Conservation (phyloP, 1,140 invertebrate genomes). For the Drosophila funebris region DNA sequence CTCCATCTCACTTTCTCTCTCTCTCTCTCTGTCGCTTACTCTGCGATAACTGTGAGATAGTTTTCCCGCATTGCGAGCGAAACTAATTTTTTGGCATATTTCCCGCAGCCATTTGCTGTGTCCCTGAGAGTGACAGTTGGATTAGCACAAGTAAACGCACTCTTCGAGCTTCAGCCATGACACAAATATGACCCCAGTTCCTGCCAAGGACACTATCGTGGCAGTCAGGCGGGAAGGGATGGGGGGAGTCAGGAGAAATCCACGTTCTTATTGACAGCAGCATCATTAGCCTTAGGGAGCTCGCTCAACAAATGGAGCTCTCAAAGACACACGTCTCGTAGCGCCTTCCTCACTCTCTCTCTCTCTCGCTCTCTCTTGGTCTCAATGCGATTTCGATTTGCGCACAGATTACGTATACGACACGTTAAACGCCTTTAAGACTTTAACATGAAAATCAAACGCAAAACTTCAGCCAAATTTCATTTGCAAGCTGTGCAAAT, state of each 20-base stretch:
- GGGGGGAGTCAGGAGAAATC: not conserved
- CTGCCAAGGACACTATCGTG: constrained; percentile 27
- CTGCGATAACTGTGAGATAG: constrained; percentile 6
- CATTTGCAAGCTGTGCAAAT: constrained; percentile 58
- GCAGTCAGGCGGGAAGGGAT: not conserved
- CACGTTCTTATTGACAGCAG: constrained; percentile 18
- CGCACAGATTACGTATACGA: constrained; percentile 70
- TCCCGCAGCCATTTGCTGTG: constrained; percentile 58
- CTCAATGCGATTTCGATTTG: constrained; percentile 42
- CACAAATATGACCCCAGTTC: constrained; percentile 62
- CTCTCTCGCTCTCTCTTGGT: not conserved
- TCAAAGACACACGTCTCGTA: constrained; percentile 15
- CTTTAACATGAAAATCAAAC: constrained; percentile 55
- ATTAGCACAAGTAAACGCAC: constrained; percentile 46
- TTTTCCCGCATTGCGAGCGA: constrained; percentile 27
- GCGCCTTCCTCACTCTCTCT: not conserved
- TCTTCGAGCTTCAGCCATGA: constrained; percentile 48
- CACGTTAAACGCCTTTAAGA: constrained; percentile 64
- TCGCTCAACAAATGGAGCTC: constrained; percentile 2
- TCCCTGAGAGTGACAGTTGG: constrained; percentile 69
- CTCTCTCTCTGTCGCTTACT: not conserved
- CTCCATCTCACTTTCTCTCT: constrained; percentile 5
- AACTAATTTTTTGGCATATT: constrained; percentile 60
- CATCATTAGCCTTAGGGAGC: constrained; percentile 59
- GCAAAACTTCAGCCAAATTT: constrained; percentile 54